Evolutionary conservation across 2,113 vertebrate species (phyloP).

Genomic region (Trogon surrucura): DNA sequence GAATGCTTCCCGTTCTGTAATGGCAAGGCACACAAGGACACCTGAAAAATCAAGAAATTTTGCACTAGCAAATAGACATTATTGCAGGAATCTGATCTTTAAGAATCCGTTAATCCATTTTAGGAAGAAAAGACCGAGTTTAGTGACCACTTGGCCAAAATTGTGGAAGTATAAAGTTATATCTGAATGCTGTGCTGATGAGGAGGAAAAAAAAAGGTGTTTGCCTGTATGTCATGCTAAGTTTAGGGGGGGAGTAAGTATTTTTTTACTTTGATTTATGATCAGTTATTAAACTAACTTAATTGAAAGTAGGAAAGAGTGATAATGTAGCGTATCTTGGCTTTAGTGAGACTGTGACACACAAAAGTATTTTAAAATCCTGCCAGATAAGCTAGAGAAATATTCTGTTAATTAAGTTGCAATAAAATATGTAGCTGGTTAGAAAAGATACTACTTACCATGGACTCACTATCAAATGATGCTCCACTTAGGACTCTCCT

Average conservation of each 20-base stretch:
- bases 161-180: neutral
- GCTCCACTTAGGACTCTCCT: neutral
- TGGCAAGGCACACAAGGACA: neutral
- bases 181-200: neutral
- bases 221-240: neutral
- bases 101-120: neutral
- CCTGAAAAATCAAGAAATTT: neutral
- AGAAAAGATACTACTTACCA: neutral
- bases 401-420: neutral
- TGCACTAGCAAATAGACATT: neutral
- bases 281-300: neutral
- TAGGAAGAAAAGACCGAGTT: neutral
- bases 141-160: neutral
- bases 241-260: neutral
- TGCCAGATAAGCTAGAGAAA: neutral
- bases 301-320: neutral
- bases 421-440: neutral
- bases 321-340: neutral
- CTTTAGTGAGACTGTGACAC: neutral
- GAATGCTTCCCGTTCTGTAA: slow-evolving; percentile 15
- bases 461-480: neutral
- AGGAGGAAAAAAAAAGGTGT: rapidly evolving
- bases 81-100: neutral
- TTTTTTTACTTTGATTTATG: neutral
- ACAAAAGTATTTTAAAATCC: too few relatives aligned